Conservation (phyloP, 2,113 vertebrate genomes). For the Tauraco erythrolophus region DNA sequence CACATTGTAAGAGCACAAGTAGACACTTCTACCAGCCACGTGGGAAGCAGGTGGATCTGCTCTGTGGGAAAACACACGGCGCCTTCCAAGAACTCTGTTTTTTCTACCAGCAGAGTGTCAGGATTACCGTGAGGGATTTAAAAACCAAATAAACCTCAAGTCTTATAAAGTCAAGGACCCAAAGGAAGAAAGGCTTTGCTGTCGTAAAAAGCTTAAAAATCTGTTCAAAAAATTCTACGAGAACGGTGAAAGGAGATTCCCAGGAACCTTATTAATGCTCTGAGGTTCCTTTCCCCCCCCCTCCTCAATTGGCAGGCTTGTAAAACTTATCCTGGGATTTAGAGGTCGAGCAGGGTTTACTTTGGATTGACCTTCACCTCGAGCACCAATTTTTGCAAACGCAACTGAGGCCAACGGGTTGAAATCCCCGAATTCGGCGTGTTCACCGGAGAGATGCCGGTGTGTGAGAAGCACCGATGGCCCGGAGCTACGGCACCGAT, state of each 20-base stretch:
- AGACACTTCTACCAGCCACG: neutral
- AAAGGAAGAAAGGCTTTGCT: neutral
- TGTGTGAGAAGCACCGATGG: accelerated
- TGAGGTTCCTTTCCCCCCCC: neutral
- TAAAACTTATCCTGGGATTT: neutral
- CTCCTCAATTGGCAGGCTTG: neutral
- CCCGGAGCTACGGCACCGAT: neutral
- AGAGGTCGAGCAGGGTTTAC: neutral
- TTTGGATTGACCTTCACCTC: neutral
- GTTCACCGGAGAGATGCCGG: accelerated
- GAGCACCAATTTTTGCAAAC: neutral
- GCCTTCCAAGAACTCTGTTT: neutral
- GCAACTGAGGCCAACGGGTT: accelerated
- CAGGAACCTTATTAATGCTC: neutral
- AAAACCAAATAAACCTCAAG: neutral
- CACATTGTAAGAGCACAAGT: neutral
- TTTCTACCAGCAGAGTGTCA: neutral
- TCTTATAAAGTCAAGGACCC: neutral
- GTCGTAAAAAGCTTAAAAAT: neutral
- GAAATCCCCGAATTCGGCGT: neutral
- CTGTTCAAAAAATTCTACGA: neutral
- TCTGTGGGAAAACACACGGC: neutral
- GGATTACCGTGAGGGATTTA: neutral
- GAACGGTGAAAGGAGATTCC: neutral
- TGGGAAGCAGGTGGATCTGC: neutral